Evolutionary conservation across 2,888 invertebrate species (phyloP), one percentile per base, ranked within the genome.

Genomic region (Tetragnatha montana): DNA sequence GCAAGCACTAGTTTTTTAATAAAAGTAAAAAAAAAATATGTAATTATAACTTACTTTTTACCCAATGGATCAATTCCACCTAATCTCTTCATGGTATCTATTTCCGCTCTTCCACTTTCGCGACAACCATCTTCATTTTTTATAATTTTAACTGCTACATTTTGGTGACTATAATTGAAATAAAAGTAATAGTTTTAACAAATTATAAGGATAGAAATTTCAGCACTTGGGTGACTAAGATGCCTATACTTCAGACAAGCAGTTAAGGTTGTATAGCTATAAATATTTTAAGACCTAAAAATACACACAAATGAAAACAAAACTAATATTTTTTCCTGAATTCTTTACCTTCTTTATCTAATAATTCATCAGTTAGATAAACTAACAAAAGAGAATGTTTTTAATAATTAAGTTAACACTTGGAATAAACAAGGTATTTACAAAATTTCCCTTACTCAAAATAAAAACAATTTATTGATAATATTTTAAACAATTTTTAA

Each of bases 111-210:
- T 2, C 73, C 82, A 74, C 51, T 22, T 10, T 82, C 73, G n/a
- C 35, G 10, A 17, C 74, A 82, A 10, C 22, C 60, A 8, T 8
- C 47, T 22, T 51, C 35, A 74, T 60, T 82, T 60, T 35, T 82
- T 17, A 60, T 35, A 22, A 82, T 82, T 47, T 82, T 82, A 35
- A 82, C 22, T 21, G 82, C 82, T 73, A 73, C 73, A 51, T 8
- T 47, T n/a, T 19, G 8, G n/a, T 1, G 49, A 0, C 81, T 81
- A 22, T n/a, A 81, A 60, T 68, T 22, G 14, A 19, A 21, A 51
- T 10, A 78, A 19, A 60, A 51, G 21, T 12, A n/a, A n/a, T n/a
- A 6, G 7, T 47, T 75, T 4, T 17, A 60, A 17, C 7, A 60
- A 60, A 17, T 60, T 60, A 17, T 4, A 60, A 60, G 4, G 17